phyloP scores from a whole-genome alignment of 2,888 invertebrate species.

The Galeruca laticollis region DNA sequence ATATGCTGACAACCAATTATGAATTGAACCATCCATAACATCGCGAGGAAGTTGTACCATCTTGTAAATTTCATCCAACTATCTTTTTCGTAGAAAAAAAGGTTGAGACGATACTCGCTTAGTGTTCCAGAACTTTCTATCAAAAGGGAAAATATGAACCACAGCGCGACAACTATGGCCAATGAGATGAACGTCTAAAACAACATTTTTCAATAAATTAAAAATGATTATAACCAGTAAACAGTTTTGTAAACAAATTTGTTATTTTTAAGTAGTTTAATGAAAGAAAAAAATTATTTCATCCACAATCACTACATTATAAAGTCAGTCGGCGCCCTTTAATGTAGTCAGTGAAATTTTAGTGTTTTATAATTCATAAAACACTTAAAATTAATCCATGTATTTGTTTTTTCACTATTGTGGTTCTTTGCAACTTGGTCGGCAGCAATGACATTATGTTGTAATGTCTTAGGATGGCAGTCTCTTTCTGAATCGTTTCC shows the following conservation, averaged over 20 bases:
- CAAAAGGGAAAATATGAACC: constrained; percentile 72
- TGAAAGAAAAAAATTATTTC: too few relatives aligned
- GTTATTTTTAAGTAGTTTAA: too few relatives aligned
- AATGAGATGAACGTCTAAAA: constrained; percentile 64
- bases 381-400: too few relatives aligned
- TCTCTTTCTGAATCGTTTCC: too few relatives aligned
- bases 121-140: constrained; percentile 73
- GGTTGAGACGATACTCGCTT: constrained; percentile 48
- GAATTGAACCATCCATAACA: constrained; percentile 77
- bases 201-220: background rate
- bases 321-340: too few relatives aligned
- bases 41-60: constrained; percentile 71
- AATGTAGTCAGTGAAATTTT: too few relatives aligned
- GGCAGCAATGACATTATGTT: too few relatives aligned
- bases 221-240: background rate
- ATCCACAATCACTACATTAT: too few relatives aligned
- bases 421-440: too few relatives aligned
- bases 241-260: background rate
- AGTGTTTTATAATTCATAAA: too few relatives aligned
- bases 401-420: too few relatives aligned
- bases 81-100: constrained; percentile 64
- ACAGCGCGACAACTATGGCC: constrained; percentile 68
- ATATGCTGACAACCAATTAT: constrained; percentile 77
- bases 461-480: too few relatives aligned
- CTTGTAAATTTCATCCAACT: constrained; percentile 65